Evolutionary conservation across 2,113 vertebrate species (phyloP).

Genomic region (Nannospalax galili): DNA sequence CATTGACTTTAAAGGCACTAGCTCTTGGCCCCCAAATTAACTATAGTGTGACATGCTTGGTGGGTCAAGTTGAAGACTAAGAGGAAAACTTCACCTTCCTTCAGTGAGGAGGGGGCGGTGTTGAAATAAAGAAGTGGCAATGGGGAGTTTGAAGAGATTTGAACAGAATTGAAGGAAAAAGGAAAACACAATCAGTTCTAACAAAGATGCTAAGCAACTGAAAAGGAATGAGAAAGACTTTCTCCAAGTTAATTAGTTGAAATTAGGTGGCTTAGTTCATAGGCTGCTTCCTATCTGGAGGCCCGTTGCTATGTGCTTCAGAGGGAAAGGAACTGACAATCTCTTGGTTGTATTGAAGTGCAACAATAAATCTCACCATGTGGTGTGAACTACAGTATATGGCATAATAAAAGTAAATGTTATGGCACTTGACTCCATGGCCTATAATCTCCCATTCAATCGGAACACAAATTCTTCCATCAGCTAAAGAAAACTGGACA

Average conservation of each 20-base stretch:
- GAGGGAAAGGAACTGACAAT: slow-evolving; percentile 38
- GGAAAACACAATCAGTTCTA: slow-evolving; percentile 75
- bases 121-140: slow-evolving; percentile 84
- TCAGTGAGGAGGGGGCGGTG: slow-evolving; percentile 83
- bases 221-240: slow-evolving; percentile 75
- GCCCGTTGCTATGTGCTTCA: neutral
- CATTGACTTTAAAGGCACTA: neutral
- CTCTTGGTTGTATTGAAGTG: neutral
- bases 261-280: slow-evolving; percentile 53
- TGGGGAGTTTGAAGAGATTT: slow-evolving; percentile 84
- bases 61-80: slow-evolving; percentile 7
- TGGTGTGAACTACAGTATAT: slow-evolving; percentile 39
- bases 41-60: neutral
- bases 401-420: slow-evolving; percentile 70
- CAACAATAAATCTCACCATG: slow-evolving; percentile 60
- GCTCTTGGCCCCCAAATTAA: neutral
- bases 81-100: slow-evolving; percentile 82
- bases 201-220: slow-evolving; percentile 79
- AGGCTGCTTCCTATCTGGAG: slow-evolving; percentile 33
- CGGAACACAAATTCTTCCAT: slow-evolving; percentile 66
- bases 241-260: slow-evolving; percentile 62
- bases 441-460: slow-evolving; percentile 75
- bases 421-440: slow-evolving; percentile 63
- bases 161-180: slow-evolving; percentile 83
- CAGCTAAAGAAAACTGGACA: slow-evolving; percentile 67